Conservation (phyloP, 2,888 invertebrate species). For the Xestoiulus laeticollis region DNA sequence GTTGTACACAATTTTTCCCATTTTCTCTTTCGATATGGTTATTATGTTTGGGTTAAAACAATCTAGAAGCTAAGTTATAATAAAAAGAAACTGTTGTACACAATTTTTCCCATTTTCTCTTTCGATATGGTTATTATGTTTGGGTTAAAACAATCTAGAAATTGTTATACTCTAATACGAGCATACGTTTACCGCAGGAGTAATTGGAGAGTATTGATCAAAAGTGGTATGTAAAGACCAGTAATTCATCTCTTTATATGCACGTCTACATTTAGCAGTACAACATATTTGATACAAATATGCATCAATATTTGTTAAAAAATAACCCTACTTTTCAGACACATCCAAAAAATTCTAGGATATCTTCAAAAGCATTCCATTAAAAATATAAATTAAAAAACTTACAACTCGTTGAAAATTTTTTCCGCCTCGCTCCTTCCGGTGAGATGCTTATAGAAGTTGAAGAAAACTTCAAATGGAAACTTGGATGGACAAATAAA, state of each 20-base stretch:
- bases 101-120: neutral
- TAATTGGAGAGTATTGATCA: too few species aligned
- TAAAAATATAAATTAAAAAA: conserved; percentile 57
- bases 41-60: neutral
- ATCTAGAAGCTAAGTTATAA: too few species aligned
- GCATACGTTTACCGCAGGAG: too few species aligned
- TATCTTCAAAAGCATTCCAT: conserved; percentile 65
- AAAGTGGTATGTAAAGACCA: too few species aligned
- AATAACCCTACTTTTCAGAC: too few species aligned
- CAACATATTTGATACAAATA: too few species aligned
- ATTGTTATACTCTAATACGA: conserved; percentile 68
- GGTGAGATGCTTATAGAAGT: conserved; percentile 89
- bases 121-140: neutral
- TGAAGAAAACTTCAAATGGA: conserved; percentile 92
- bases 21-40: neutral
- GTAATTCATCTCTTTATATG: too few species aligned
- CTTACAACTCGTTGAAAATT: conserved; percentile 90
- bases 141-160: neutral
- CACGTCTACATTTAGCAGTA: too few species aligned
- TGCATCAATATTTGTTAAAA: too few species aligned
- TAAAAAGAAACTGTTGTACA: too few species aligned
- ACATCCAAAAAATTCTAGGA: too few species aligned
- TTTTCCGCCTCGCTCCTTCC: conserved; percentile 84
- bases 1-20: neutral
- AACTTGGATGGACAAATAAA: conserved; percentile 84